Evolutionary conservation across 1,140 invertebrate genomes (phyloP), one percentile per base, ranked within the genome.

Genomic region (Capitella teleta): DNA sequence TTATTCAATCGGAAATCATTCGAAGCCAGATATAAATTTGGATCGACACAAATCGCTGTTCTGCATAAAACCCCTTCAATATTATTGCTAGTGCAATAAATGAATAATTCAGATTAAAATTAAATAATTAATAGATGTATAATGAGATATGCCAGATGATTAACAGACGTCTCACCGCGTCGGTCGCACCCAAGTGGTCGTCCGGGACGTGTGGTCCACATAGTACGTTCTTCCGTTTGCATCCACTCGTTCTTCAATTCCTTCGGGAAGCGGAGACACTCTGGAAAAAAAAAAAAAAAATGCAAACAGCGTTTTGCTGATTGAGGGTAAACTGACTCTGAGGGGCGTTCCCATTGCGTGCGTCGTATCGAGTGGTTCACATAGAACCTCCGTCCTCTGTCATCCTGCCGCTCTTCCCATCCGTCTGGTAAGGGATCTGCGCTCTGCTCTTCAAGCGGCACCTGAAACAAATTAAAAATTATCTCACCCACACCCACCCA

Each of bases 351-450:
- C 95, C 95, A 98, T 67, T 98, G 94, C 5, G 95, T 98, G 19
- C 92, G 98, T 61, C 93, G 80, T 75, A 96, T 98, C 67, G 92
- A 92, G 70, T 99, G 95, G 76, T 98, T 98, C 8, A 98, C 93
- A 77, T 87, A 99, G 75, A 98, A 98, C 32, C 92, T 83, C 56
- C 94, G 64, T 14, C 62, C 60, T 71, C 92, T 92, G 23, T 90
- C 87, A 73, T 97, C 92, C 47, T 90, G 82, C 58, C 94, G 78
- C 60, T 87, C 85, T 74, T 98, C 92, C 73, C 58, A 47, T 5
- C 45, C 30, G 3, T 26, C 16, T 10, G 45, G 45, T 18, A 47
- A n/a, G 5, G 23, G 14, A 32, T 32, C 30, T 10, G n/a, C n/a
- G n/a, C n/a, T n/a, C n/a, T n/a, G n/a, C 14, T 40, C 38, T 24